Percentiles rank a stretch among this genome's conserved stretches.
Conservation (phyloP, 2,113 vertebrate species). For the Herpailurus yagouaroundi region DNA sequence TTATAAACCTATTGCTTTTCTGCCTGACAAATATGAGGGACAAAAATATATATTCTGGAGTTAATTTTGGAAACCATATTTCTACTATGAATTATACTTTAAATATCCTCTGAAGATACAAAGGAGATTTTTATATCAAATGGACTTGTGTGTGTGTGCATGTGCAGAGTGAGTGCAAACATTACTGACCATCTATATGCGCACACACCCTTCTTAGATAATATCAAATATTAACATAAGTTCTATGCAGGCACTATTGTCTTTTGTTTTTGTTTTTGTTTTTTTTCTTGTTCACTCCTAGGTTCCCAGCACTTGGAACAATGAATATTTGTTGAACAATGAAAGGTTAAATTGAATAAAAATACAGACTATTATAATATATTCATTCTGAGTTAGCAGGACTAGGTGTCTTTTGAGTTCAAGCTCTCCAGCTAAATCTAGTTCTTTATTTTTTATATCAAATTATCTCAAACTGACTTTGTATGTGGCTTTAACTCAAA, state of each 20-base stretch:
- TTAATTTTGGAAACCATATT: not conserved
- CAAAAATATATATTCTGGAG: not conserved
- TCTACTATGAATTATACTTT: not conserved
- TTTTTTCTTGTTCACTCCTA: not conserved
- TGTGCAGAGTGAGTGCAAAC: not conserved
- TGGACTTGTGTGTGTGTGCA: not conserved
- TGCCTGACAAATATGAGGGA: not conserved
- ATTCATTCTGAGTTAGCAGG: not conserved
- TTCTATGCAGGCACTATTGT: not conserved
- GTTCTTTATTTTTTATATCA: not conserved
- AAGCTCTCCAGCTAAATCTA: not conserved
- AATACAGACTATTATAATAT: not conserved
- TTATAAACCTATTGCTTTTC: not conserved
- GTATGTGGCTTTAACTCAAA: not conserved
- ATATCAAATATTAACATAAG: not conserved
- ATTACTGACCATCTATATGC: not conserved
- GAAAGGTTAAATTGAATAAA: not conserved
- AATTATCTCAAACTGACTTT: not conserved
- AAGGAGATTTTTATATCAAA: not conserved
- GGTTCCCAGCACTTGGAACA: not conserved
- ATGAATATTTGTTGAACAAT: not conserved
- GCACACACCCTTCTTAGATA: not conserved
- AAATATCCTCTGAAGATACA: constrained; percentile 16
- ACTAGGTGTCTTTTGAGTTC: not conserved
- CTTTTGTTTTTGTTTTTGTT: not conserved